Percentiles rank a stretch among this genome's conserved stretches.
phyloP scores from a whole-genome alignment of 2,113 vertebrate genomes.

The Willisornis vidua region DNA sequence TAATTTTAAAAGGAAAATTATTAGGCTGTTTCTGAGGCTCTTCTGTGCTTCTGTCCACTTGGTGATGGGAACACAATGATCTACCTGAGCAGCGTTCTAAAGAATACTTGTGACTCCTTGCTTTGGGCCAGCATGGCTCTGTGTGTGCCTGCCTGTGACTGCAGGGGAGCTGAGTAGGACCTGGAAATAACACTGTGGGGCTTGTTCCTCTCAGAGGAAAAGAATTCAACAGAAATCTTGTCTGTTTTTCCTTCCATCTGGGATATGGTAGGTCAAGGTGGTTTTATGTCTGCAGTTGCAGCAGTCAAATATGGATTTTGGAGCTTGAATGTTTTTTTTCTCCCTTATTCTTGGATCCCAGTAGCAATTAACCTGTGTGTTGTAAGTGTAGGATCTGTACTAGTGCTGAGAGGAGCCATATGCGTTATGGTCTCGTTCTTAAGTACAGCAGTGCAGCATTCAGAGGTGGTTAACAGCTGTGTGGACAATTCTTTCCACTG shows the following conservation, averaged over 20 bases:
- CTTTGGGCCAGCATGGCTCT: neutral
- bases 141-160: neutral
- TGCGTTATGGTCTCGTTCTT: neutral
- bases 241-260: neutral
- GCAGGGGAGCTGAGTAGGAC: neutral
- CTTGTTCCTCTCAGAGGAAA: neutral
- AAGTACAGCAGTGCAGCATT: neutral
- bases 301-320: neutral
- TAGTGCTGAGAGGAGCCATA: neutral
- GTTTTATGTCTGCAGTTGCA: neutral
- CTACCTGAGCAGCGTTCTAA: neutral
- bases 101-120: neutral
- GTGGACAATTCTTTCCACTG: neutral
- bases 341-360: neutral
- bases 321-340: neutral
- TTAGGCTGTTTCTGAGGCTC: neutral
- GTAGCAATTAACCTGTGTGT: neutral
- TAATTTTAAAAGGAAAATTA: neutral
- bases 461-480: neutral
- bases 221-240: neutral
- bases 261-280: neutral
- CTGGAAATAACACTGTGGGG: neutral
- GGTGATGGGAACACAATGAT: neutral
- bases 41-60: neutral
- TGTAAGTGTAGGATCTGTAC: neutral